Evolutionary conservation across 2,113 vertebrate genomes (phyloP).

Genomic region (Melospiza georgiana): DNA sequence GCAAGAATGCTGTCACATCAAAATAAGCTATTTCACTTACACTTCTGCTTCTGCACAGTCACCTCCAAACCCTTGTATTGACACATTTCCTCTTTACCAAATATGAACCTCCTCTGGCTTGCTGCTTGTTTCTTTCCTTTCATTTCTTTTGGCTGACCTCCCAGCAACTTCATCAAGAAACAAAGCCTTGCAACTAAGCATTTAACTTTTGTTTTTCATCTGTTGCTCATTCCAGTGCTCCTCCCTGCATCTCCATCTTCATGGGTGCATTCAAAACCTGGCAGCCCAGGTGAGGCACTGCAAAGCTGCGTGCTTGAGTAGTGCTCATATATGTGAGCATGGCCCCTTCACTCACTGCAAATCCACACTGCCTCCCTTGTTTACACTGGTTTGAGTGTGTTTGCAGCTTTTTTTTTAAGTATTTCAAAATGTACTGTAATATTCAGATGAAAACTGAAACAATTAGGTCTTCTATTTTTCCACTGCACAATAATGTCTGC

Average conservation of each 20-base stretch:
- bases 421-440: background rate
- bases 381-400: background rate
- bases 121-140: conserved; percentile 32
- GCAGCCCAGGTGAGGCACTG: background rate
- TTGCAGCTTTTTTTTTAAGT: background rate
- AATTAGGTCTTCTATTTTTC: background rate
- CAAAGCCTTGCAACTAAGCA: background rate
- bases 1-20: conserved; percentile 11
- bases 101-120: background rate
- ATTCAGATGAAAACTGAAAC: background rate
- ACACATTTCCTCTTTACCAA: conserved; percentile 17
- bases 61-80: conserved; percentile 45
- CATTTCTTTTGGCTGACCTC: conserved; percentile 48
- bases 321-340: background rate
- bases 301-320: background rate
- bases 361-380: background rate
- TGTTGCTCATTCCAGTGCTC: background rate
- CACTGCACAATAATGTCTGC: background rate
- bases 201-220: conserved; percentile 21
- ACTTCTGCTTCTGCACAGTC: conserved; percentile 34
- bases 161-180: background rate
- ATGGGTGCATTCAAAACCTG: background rate
- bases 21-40: conserved; percentile 50
- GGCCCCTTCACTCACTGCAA: background rate
- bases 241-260: background rate